phyloP scores from a whole-genome alignment of 2,797 vertebrate species.

The Artibeus lituratus region DNA sequence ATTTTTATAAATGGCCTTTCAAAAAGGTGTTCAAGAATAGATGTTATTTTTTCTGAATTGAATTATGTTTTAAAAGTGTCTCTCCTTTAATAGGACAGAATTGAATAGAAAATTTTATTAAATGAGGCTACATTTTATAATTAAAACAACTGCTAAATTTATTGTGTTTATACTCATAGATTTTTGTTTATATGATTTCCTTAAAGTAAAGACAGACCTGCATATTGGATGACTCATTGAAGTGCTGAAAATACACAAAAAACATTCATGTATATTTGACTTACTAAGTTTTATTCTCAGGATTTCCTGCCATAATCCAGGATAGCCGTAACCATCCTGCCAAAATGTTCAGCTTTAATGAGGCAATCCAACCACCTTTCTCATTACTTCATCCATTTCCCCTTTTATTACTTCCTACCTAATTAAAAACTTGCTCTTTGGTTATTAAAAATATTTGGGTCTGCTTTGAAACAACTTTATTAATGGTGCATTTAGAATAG shows the following conservation, averaged over 20 bases:
- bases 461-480: not conserved
- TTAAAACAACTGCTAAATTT: not conserved
- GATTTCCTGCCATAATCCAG: not conserved
- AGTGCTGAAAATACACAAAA: not conserved
- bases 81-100: not conserved
- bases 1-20: slow-evolving; percentile 4
- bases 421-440: not conserved
- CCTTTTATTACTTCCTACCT: not conserved
- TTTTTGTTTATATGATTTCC: not conserved
- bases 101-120: slow-evolving; percentile 16
- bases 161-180: not conserved
- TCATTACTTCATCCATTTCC: not conserved
- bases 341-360: not conserved
- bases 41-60: not conserved
- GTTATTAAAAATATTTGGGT: not conserved
- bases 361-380: not conserved
- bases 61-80: slow-evolving; percentile 22
- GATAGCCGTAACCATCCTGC: not conserved
- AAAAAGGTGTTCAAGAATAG: slow-evolving; percentile 49
- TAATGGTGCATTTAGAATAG: not conserved
- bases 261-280: not conserved
- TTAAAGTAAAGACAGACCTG: not conserved
- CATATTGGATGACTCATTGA: not conserved
- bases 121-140: not conserved
- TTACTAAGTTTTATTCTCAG: not conserved